Evolutionary conservation across 2,888 invertebrate species (phyloP).

Genomic region (Morpho achilles): DNA sequence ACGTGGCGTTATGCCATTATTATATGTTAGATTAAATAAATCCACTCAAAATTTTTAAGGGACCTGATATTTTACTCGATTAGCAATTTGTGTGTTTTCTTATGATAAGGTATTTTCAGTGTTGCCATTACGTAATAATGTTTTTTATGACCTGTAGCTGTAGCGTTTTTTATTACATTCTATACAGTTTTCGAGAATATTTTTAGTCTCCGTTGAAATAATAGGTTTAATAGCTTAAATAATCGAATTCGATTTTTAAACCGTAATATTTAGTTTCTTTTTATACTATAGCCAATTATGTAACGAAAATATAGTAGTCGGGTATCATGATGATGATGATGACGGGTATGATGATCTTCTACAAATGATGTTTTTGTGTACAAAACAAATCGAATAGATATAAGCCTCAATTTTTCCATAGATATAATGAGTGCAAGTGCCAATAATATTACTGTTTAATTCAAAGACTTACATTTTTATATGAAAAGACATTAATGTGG

Average conservation of each 20-base stretch:
- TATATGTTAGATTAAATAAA: neutral
- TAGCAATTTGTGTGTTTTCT: neutral
- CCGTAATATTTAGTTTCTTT: no score
- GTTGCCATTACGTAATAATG: conserved; percentile 12
- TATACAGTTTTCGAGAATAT: neutral
- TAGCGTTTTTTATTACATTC: no score
- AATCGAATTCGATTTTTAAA: no score
- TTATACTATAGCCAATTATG: no score
- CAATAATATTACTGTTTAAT: conserved; percentile 12
- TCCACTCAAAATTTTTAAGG: conserved; percentile 12
- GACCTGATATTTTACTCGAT: conserved; percentile 18
- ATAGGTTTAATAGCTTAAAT: neutral
- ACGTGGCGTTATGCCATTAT: conserved; percentile 5
- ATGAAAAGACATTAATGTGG: conserved; percentile 5
- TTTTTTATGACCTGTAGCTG: neutral
- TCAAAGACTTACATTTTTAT: conserved; percentile 15
- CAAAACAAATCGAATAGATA: conserved; percentile 1
- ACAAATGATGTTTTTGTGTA: neutral
- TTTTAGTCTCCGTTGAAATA: neutral
- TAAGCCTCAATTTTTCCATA: neutral
- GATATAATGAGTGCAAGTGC: conserved; percentile 11
- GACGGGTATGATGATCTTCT: no score
- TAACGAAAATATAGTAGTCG: no score
- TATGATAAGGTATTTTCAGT: conserved; percentile 3
- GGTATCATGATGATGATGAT: no score